Conservation (phyloP, 30 jellyfish, hydroid and myxozoan species). For the Turritopsis dohrnii region DNA sequence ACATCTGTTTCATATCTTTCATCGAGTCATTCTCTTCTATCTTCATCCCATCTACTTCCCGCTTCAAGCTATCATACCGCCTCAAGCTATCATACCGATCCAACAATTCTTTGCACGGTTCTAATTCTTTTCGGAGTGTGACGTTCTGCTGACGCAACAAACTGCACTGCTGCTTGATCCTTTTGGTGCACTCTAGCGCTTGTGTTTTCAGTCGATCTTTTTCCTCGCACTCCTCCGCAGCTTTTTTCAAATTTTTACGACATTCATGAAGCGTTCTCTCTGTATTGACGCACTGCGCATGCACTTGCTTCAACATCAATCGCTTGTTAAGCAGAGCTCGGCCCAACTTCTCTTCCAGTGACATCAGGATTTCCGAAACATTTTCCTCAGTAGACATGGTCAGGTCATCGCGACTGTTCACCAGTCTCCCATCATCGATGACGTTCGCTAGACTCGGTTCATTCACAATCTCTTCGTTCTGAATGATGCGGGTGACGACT, state of each 20-base stretch:
- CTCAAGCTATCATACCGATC: background rate
- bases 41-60: background rate
- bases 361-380: background rate
- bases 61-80: background rate
- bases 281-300: background rate
- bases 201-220: background rate
- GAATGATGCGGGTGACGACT: background rate
- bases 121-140: constrained; percentile 1
- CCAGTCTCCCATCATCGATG: background rate
- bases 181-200: background rate
- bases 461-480: background rate
- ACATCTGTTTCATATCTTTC: constrained; percentile 11
- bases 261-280: background rate
- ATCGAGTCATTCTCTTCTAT: constrained; percentile 2
- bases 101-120: background rate
- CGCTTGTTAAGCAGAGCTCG: background rate
- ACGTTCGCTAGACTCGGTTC: background rate
- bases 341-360: background rate
- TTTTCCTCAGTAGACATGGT: background rate
- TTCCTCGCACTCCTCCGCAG: constrained; percentile 2
- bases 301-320: background rate
- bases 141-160: background rate
- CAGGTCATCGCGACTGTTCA: background rate
- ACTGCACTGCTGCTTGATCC: background rate
- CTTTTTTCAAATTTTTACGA: background rate